phyloP scores from a whole-genome alignment of 1,140 invertebrate species.

The Ctenoplectra terminalis region DNA sequence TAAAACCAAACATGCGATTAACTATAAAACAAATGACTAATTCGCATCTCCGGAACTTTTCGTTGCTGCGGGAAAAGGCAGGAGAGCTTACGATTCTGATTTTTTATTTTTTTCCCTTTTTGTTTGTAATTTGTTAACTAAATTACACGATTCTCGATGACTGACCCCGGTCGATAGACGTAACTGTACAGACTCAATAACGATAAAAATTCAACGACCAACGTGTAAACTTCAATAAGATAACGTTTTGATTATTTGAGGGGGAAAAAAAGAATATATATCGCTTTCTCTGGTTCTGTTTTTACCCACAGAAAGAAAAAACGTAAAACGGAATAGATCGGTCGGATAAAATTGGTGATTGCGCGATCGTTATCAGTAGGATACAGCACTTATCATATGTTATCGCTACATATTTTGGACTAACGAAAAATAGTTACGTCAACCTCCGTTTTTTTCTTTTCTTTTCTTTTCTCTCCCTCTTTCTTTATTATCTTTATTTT shows the following conservation, averaged over 20 bases:
- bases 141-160: background rate
- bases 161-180: conserved; percentile 20
- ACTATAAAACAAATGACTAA: conserved; percentile 47
- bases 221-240: too few relatives aligned
- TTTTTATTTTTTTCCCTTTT: background rate
- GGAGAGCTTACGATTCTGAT: conserved; percentile 49
- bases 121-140: background rate
- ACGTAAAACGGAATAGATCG: conserved; percentile 26
- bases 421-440: conserved; percentile 40
- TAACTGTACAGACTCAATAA: conserved; percentile 27
- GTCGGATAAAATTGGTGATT: conserved; percentile 41
- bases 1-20: conserved; percentile 60
- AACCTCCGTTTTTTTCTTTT: conserved; percentile 18
- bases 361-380: conserved; percentile 33
- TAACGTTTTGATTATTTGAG: conserved; percentile 20
- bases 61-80: conserved; percentile 64
- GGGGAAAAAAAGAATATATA: conserved; percentile 16
- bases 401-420: conserved; percentile 32
- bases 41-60: conserved; percentile 66
- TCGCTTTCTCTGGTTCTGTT: too few relatives aligned
- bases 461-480: background rate
- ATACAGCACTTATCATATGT: conserved; percentile 8
- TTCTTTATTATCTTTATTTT: too few relatives aligned
- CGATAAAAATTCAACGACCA: conserved; percentile 13
- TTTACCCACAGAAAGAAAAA: too few relatives aligned